Conservation (phyloP, 1,140 invertebrate genomes). For the Physella acuta region DNA sequence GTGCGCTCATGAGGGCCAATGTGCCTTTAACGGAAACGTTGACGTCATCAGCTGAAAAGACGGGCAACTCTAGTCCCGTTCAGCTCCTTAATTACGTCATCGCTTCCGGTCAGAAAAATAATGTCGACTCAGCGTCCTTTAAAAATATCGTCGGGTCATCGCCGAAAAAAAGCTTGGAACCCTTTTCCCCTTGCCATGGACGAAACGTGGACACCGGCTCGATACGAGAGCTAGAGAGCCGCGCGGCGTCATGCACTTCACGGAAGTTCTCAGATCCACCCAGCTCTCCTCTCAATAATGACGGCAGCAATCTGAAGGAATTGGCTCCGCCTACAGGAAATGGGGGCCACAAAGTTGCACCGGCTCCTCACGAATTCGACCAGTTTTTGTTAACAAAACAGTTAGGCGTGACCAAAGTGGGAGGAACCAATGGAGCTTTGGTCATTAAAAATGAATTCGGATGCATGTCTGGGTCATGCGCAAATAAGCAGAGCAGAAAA, state of each 20-base stretch:
- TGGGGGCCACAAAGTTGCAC: neutral
- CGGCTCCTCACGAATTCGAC: neutral
- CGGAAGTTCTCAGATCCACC: neutral
- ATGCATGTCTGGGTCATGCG: conserved; percentile 5
- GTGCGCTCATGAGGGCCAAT: neutral
- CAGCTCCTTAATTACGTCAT: neutral
- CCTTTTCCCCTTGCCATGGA: neutral
- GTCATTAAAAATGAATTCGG: conserved; percentile 11
- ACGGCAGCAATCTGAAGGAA: neutral
- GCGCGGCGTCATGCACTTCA: neutral
- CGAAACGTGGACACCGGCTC: neutral
- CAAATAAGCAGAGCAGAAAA: neutral
- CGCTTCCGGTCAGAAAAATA: neutral
- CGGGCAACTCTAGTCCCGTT: neutral
- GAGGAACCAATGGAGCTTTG: neutral
- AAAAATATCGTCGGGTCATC: too few relatives aligned
- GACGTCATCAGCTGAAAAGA: neutral
- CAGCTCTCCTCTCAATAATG: neutral
- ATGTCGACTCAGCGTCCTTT: too few relatives aligned
- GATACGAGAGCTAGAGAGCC: neutral
- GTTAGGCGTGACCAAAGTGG: neutral
- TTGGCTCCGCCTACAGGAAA: neutral
- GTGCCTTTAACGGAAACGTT: neutral
- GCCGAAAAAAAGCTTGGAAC: neutral
- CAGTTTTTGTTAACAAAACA: neutral